phyloP scores from a whole-genome alignment of 2,113 vertebrate genomes.

The Plecturocebus donacophilus region DNA sequence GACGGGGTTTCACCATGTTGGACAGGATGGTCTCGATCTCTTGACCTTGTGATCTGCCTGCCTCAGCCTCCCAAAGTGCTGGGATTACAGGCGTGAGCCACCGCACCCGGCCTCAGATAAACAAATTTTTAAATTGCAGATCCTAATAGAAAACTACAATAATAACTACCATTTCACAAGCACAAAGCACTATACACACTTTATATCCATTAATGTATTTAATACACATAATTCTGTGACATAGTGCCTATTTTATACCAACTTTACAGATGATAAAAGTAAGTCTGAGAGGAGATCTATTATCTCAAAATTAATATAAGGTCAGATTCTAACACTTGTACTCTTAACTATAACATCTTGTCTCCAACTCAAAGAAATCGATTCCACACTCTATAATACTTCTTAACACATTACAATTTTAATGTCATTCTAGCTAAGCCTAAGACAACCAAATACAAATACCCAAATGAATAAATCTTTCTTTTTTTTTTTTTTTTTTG shows the following conservation, averaged over 20 bases:
- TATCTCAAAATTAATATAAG: neutral
- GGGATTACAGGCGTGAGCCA: too few relatives aligned
- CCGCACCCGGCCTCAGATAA: too few relatives aligned
- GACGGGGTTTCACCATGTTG: too few relatives aligned
- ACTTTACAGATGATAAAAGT: neutral
- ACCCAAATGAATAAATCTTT: neutral
- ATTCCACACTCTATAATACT: neutral
- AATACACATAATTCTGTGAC: neutral
- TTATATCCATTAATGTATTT: neutral
- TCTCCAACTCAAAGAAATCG: neutral
- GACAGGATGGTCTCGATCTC: too few relatives aligned
- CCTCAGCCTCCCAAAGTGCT: too few relatives aligned
- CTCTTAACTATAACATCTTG: neutral
- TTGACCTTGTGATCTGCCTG: too few relatives aligned
- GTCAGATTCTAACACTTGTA: neutral
- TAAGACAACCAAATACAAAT: neutral
- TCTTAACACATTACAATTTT: neutral
- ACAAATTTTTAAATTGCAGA: neutral
- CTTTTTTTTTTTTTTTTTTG: neutral
- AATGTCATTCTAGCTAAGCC: conserved; percentile 19
- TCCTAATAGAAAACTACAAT: neutral
- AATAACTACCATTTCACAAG: neutral
- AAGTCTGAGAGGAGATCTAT: neutral
- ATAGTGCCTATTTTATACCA: neutral
- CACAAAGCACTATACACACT: neutral